Evolutionary conservation across 2,888 invertebrate genomes (phyloP).

Genomic region (Limnephilus lunatus): DNA sequence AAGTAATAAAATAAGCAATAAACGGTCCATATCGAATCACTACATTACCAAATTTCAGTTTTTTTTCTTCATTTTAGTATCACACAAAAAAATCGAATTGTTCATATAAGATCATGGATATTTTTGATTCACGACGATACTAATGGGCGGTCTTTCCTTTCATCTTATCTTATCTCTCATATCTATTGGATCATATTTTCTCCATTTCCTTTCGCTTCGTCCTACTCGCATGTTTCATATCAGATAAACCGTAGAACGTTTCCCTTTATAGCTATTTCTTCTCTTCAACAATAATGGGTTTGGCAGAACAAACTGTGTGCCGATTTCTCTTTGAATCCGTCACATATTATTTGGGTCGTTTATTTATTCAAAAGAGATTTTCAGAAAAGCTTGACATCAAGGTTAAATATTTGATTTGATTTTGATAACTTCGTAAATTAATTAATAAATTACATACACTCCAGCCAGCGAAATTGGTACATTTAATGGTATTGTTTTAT

Average conservation of each 20-base stretch:
- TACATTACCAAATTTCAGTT: neutral
- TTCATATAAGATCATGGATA: neutral
- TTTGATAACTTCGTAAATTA: neutral
- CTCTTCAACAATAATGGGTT: slow-evolving; percentile 19
- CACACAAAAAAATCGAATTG: neutral
- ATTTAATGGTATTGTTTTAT: no score
- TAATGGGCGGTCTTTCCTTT: slow-evolving; percentile 2
- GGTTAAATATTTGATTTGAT: neutral
- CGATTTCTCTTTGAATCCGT: slow-evolving; percentile 30
- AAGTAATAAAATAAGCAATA: neutral
- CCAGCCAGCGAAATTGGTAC: no score
- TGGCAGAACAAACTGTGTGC: neutral
- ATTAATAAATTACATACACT: neutral
- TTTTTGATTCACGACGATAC: slow-evolving; percentile 23
- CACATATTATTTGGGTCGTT: slow-evolving; percentile 11
- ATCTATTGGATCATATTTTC: slow-evolving; percentile 40
- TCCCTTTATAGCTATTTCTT: slow-evolving; percentile 30
- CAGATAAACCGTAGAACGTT: slow-evolving; percentile 34
- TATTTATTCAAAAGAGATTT: slow-evolving; percentile 34
- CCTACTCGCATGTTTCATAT: slow-evolving; percentile 16
- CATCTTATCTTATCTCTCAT: neutral
- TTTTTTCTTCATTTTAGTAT: neutral
- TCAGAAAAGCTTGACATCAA: neutral
- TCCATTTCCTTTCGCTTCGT: slow-evolving; percentile 32
- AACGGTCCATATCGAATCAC: neutral